Evolutionary conservation across 1,140 invertebrate species (phyloP), one percentile per base, ranked within the genome.

Genomic region (Drosophila rhopaloa): DNA sequence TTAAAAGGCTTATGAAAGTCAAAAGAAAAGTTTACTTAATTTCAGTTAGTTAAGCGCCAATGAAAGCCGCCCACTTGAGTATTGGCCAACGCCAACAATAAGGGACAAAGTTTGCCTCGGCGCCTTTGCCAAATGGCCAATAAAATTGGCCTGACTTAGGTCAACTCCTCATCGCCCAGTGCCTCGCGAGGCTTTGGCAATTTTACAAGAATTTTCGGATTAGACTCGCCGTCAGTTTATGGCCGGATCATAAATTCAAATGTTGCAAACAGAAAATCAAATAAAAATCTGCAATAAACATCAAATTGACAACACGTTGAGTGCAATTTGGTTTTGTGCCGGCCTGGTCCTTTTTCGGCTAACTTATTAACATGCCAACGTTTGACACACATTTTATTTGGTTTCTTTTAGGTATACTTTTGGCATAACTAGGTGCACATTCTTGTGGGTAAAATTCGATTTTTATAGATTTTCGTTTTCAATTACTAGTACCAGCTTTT

Each of bases 1-100:
- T 89, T 89, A 89, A 89, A 89, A 89, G 84, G 84, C 84, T 89
- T 89, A 89, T 89, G 84, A 89, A 89, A 89, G 84, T 89, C 84
- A 89, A 89, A 89, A 89, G 84, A 89, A 71, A 89, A 89, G 85
- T 89, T 89, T 89, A 80, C 84, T 89, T 89, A 89, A 89, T 89
- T 89, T 89, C 79, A 89, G 83, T 88, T 88, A 88, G 83, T 88
- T 88, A 89, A 89, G 84, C 83, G 80, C 75, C 76, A 89, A 80
- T 84, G 83, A 88, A 88, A 84, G 79, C 83, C 75, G 75, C 63
- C 83, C 83, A 86, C 83, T 86, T 86, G 83, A 86, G 79, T 82
- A 83, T 86, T 88, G 82, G 76, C 79, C 79, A 88, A 76, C 11
- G 32, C 27, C 41, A 60, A 53, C 32, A 72, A 56, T 19, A 13